Percentiles rank a stretch among this genome's conserved stretches.
phyloP scores from a whole-genome alignment of 2,797 vertebrate species.

The Enteromius viviparus region DNA sequence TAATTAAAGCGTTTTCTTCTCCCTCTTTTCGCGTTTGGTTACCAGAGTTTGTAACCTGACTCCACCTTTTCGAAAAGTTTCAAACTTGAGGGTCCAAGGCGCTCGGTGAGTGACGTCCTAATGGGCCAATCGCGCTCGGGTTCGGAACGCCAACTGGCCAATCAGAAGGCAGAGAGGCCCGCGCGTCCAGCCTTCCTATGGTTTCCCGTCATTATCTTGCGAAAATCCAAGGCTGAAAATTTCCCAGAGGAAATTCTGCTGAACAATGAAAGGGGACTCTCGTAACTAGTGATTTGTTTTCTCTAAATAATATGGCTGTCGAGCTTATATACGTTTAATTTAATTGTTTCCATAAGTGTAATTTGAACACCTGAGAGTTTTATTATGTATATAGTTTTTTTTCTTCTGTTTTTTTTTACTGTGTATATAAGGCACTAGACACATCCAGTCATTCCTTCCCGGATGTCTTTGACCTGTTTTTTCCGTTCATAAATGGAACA shows the following conservation, averaged over 20 bases:
- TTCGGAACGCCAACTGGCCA: constrained; percentile 58
- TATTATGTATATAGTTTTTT: neutral
- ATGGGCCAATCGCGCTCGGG: constrained; percentile 69
- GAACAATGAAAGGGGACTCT: constrained; percentile 78
- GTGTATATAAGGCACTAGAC: neutral
- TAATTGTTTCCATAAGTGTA: neutral
- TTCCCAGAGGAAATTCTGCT: constrained; percentile 77
- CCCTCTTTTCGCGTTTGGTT: constrained; percentile 72
- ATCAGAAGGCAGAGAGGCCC: constrained; percentile 47
- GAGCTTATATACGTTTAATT: neutral
- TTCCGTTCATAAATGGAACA: constrained; percentile 14
- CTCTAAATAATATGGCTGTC: constrained; percentile 47
- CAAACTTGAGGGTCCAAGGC: constrained; percentile 73
- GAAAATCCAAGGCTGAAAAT: constrained; percentile 65
- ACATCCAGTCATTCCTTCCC: neutral
- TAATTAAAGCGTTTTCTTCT: constrained; percentile 78
- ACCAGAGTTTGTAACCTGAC: constrained; percentile 78
- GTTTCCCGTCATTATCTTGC: constrained; percentile 79
- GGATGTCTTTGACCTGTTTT: constrained; percentile 38
- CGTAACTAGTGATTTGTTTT: constrained; percentile 42
- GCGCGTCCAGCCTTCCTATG: constrained; percentile 62
- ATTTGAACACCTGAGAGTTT: neutral
- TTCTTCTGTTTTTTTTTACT: too few relatives aligned
- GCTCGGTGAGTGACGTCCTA: constrained; percentile 69
- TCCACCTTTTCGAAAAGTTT: constrained; percentile 78